phyloP scores from a whole-genome alignment of 2,797 vertebrate genomes.

The Rhabdomys pumilio region DNA sequence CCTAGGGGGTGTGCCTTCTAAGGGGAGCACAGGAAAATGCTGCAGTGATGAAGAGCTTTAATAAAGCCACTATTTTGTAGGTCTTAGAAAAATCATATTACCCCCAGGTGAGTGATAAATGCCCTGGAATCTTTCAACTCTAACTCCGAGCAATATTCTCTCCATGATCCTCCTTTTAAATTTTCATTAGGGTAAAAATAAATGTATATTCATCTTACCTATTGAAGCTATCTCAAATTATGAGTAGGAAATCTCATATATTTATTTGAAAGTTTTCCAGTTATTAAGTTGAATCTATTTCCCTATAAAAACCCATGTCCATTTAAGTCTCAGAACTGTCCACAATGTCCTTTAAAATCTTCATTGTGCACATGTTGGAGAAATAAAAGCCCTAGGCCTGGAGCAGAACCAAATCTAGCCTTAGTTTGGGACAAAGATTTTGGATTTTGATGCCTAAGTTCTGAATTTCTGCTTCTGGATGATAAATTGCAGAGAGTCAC shows the following conservation, averaged over 20 bases:
- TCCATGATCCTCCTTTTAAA: constrained; percentile 33
- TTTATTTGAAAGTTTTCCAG: background rate
- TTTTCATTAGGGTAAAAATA: constrained; percentile 68
- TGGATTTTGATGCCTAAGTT: no score
- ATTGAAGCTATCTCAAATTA: background rate
- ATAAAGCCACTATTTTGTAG: constrained; percentile 69
- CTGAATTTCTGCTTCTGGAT: background rate
- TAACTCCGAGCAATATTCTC: background rate
- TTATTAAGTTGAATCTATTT: constrained; percentile 43
- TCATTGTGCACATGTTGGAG: background rate
- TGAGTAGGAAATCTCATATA: background rate
- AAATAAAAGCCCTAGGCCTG: background rate
- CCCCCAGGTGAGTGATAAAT: constrained; percentile 70
- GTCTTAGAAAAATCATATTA: constrained; percentile 71
- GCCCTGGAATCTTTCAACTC: constrained; percentile 33
- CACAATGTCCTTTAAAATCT: background rate
- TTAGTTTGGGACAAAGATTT: background rate
- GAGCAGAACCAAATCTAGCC: background rate
- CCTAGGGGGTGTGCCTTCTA: constrained; percentile 4
- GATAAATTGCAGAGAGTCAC: background rate
- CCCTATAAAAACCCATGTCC: background rate
- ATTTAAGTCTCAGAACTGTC: background rate
- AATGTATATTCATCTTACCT: background rate
- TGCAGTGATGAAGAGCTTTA: constrained; percentile 75
- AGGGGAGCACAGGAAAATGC: constrained; percentile 57